Conservation (phyloP, 2,113 vertebrate genomes). For the Megalops atlanticus region DNA sequence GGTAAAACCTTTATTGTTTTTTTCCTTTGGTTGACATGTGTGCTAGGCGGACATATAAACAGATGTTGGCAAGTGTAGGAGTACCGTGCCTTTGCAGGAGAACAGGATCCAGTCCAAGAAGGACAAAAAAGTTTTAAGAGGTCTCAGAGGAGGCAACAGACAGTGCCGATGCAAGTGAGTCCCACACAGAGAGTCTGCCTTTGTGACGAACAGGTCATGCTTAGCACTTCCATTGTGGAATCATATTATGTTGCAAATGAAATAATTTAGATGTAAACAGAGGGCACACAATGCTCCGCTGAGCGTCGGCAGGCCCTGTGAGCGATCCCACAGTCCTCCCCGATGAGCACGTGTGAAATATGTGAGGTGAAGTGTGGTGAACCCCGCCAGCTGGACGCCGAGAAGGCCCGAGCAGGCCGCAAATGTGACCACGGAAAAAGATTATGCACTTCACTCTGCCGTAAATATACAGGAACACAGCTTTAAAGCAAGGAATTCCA, state of each 20-base stretch:
- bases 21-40: no score
- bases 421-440: no score
- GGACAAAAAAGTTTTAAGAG: background rate
- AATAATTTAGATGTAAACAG: conserved; percentile 10
- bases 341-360: background rate
- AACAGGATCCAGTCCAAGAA: background rate
- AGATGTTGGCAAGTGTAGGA: background rate
- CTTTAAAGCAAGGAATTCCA: background rate
- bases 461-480: no score
- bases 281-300: background rate
- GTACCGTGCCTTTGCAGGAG: background rate
- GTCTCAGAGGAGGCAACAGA: background rate
- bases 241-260: conserved; percentile 13
- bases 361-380: background rate
- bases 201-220: background rate
- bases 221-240: conserved; percentile 1
- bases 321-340: background rate
- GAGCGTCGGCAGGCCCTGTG: background rate
- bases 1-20: background rate
- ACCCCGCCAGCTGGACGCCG: background rate
- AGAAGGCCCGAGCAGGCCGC: no score
- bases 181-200: background rate
- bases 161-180: background rate
- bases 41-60: no score
- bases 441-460: no score